Conservation (phyloP, 92 coral and sea anemone genomes). For the Epizoanthus stellaris region DNA sequence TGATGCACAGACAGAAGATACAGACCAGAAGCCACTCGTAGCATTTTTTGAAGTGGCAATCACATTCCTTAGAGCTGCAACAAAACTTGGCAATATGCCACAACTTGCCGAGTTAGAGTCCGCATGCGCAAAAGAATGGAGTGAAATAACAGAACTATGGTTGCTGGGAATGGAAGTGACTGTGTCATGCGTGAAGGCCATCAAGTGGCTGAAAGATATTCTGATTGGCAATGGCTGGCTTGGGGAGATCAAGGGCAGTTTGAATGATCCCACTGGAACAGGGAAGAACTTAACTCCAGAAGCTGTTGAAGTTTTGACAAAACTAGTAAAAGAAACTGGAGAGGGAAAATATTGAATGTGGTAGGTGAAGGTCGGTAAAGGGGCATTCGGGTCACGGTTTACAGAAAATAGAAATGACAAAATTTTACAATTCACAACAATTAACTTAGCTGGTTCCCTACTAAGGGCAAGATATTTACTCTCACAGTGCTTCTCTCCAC, state of each 20-base stretch:
- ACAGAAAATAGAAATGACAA: neutral
- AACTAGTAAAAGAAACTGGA: conserved; percentile 23
- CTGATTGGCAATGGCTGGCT: conserved; percentile 65
- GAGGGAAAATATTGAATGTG: neutral
- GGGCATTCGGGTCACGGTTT: too few relatives aligned
- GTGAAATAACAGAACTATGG: conserved; percentile 84
- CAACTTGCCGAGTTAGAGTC: conserved; percentile 1
- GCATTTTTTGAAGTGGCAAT: conserved; percentile 55
- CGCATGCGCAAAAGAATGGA: conserved; percentile 58
- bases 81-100: neutral
- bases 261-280: neutral
- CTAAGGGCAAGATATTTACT: too few relatives aligned
- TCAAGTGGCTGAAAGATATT: conserved; percentile 35
- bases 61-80: conserved; percentile 66
- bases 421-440: too few relatives aligned
- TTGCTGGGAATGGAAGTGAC: conserved; percentile 80
- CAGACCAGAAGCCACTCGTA: conserved; percentile 2
- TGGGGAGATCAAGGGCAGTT: conserved; percentile 36
- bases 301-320: conserved; percentile 5
- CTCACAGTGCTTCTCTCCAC: too few relatives aligned
- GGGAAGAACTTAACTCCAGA: conserved; percentile 10
- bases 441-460: too few relatives aligned
- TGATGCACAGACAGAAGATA: neutral
- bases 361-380: neutral
- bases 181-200: conserved; percentile 36